Evolutionary conservation across 2,888 invertebrate species (phyloP).

Genomic region (Meloe dianella): DNA sequence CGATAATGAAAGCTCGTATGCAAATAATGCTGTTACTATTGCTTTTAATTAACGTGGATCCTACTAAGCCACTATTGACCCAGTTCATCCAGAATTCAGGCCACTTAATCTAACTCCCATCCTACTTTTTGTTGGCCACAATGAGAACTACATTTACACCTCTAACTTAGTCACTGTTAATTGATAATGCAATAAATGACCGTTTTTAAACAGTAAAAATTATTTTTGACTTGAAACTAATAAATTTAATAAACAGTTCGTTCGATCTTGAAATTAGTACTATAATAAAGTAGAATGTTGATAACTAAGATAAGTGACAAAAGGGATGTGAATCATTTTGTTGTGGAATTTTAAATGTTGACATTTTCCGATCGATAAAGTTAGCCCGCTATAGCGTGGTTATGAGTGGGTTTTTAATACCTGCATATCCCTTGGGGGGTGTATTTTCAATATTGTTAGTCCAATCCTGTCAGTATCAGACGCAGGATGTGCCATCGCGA

Average conservation of each 20-base stretch:
- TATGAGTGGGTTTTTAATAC: constrained; percentile 15
- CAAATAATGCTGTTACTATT: constrained; percentile 14
- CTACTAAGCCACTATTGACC: constrained; percentile 17
- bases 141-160: constrained; percentile 2
- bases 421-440: constrained; percentile 4
- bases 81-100: constrained; percentile 13
- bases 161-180: background rate
- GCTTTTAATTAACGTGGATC: constrained; percentile 15
- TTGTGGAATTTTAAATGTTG: constrained; percentile 3
- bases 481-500: constrained; percentile 42
- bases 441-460: constrained; percentile 15
- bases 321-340: constrained; percentile 4
- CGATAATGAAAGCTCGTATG: constrained; percentile 13
- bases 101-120: constrained; percentile 16
- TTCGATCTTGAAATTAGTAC: too few species aligned
- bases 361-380: constrained; percentile 1
- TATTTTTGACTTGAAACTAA: background rate
- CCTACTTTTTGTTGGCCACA: constrained; percentile 9
- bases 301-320: background rate
- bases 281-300: background rate
- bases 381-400: background rate
- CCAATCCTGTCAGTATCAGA: constrained; percentile 37
- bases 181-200: background rate
- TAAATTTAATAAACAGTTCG: too few species aligned
- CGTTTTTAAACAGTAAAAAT: background rate